Evolutionary conservation across 1,140 invertebrate species (phyloP).

Genomic region (Mya arenaria): DNA sequence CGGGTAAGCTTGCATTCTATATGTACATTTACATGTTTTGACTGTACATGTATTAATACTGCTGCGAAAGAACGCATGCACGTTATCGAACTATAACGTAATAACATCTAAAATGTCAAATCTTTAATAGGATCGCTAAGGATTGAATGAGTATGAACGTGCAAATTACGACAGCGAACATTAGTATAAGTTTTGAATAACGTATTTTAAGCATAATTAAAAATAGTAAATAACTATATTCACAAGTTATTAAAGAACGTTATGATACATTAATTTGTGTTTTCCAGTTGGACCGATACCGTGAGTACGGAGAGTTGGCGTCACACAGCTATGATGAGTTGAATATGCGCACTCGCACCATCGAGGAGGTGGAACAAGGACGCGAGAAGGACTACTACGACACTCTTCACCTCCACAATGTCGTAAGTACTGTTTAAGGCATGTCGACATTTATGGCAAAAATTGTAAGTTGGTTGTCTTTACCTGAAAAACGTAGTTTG

Average conservation of each 20-base stretch:
- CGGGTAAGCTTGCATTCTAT: slow-evolving; percentile 13
- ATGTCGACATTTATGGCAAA: too few relatives aligned
- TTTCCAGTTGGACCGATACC: slow-evolving; percentile 21
- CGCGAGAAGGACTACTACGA: slow-evolving; percentile 39
- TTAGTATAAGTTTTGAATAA: background rate
- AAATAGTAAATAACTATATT: background rate
- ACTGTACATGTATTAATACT: background rate
- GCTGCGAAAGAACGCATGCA: background rate
- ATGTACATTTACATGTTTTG: background rate
- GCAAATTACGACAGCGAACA: background rate
- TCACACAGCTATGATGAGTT: slow-evolving; percentile 36
- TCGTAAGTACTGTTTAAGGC: slow-evolving; percentile 30
- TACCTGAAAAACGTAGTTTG: too few relatives aligned
- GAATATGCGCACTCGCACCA: slow-evolving; percentile 27
- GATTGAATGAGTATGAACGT: background rate
- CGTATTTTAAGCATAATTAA: background rate
- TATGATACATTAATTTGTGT: background rate
- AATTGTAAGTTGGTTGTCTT: too few relatives aligned
- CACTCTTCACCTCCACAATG: slow-evolving; percentile 14
- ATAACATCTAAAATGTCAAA: background rate
- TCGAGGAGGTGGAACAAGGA: slow-evolving; percentile 36
- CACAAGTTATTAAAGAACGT: background rate
- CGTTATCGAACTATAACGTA: background rate
- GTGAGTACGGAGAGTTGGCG: slow-evolving; percentile 18
- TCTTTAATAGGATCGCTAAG: background rate